Base-by-base conservation (phyloP, 2,888 invertebrate species). In the Taphrorychus bicolor region DNA sequence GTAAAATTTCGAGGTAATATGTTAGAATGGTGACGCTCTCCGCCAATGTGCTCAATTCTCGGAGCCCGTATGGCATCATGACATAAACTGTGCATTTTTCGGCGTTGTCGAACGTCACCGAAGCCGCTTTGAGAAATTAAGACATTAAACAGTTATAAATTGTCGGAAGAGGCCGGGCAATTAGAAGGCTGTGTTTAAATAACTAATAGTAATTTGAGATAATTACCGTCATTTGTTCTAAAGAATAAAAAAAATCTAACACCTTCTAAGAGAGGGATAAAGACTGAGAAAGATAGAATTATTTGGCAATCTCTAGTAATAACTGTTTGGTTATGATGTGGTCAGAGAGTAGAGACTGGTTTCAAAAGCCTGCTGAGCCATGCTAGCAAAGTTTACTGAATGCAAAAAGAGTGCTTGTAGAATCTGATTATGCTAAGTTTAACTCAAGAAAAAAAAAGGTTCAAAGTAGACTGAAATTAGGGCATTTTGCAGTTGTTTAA, bases 141-240 rank as follows among this genome's bases (percentile, higher is more conserved):
- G 70, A 70, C 70, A 67, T 70, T 70, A 70, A 59, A 60, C 64
- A 63, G 66, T 60, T 67, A 66, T 67, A 70, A 67, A 70, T 63
- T 58, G 63, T 58, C 32, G 19, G 56, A 60, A 56, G 59, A 53
- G 49, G 5, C 49, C 18, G 45, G 56, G 49, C 63, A 70, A 67
- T 70, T 67, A 63, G 52, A 63, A 45, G 40, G 9, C 32, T 24
- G 19, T 66, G 66, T 70, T 62, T 54, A 42, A 49, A 17, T 49
- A 59, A 58, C 56, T 57, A 62, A 66, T 58, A 59, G 66, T 40
- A 62, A 69, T 65, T 59, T 61, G 41, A 58, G 14, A 48, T 65
- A 70, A 66, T 70, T 59, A 19, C 3, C 5, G 58, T 24, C 32
- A 70, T 70, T 62, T 63, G 19, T 54, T 45, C 14, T 14, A n/a